Percentiles rank a stretch among this genome's conserved stretches.
Conservation (phyloP, 1,140 invertebrate genomes). For the Bombus waltoni region DNA sequence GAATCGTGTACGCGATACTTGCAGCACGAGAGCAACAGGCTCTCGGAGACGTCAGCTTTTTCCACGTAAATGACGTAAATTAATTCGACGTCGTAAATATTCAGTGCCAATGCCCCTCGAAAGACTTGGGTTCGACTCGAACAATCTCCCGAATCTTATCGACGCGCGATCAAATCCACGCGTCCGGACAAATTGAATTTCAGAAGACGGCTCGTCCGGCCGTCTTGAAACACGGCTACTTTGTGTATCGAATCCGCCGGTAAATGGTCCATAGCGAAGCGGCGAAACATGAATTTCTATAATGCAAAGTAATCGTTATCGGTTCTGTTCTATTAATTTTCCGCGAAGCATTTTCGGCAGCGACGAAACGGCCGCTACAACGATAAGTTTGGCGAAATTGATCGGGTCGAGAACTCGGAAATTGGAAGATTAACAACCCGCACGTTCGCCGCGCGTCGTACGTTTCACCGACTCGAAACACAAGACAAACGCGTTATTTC, state of each 20-base stretch:
- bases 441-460: not conserved
- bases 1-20: no score
- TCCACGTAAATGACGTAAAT: no score
- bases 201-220: not conserved
- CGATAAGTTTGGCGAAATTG: not conserved
- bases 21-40: no score
- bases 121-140: no score
- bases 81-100: no score
- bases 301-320: not conserved
- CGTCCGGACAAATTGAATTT: not conserved
- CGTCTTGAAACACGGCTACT: not conserved
- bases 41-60: no score
- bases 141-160: no score
- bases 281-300: no score
- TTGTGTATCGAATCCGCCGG: not conserved
- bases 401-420: not conserved
- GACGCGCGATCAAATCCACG: no score
- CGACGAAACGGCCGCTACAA: not conserved
- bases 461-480: not conserved
- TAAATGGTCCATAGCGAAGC: not conserved
- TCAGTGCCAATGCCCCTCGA: no score
- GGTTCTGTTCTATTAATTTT: not conserved
- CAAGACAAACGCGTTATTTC: slow-evolving; percentile 11
- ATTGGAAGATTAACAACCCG: not conserved
- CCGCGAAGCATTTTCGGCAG: not conserved